Conservation (phyloP, 30 jellyfish, hydroid and myxozoan genomes). For the Aurelia aurita region DNA sequence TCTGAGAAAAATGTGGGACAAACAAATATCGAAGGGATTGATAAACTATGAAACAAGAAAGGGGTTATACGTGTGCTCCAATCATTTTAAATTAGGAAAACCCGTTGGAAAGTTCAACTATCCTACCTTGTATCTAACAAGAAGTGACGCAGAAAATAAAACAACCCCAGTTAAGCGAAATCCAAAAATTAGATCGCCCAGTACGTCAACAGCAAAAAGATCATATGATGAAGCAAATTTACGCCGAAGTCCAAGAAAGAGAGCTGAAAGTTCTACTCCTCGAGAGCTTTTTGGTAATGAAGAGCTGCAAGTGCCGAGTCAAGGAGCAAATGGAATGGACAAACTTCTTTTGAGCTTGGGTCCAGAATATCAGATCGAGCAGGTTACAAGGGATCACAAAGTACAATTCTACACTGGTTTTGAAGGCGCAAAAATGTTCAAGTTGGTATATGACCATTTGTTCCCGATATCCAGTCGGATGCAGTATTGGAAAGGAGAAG, state of each 20-base stretch:
- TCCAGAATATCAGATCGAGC: constrained; percentile 5
- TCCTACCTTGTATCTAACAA: neutral
- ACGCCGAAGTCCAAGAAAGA: no score
- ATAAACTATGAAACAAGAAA: neutral
- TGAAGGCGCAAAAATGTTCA: neutral
- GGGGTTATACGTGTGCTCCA: neutral
- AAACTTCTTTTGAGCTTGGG: constrained; percentile 1
- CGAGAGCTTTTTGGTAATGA: no score
- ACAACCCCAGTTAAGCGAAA: neutral
- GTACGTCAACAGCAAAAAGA: no score
- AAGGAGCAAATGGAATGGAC: no score
- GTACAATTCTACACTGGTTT: constrained; percentile 35
- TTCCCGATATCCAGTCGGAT: constrained; percentile 21
- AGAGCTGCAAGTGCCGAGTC: no score
- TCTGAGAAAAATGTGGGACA: neutral
- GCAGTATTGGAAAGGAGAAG: constrained; percentile 56
- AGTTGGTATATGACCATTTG: constrained; percentile 1
- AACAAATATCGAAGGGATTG: no score
- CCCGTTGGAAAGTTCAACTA: neutral
- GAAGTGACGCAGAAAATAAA: neutral
- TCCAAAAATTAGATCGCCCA: no score
- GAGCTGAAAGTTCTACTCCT: no score
- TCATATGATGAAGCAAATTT: no score
- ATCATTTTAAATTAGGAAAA: neutral
- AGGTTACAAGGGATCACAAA: constrained; percentile 9